Base-by-base conservation (phyloP, 2,113 vertebrate species). In the Tragelaphus strepsiceros region DNA sequence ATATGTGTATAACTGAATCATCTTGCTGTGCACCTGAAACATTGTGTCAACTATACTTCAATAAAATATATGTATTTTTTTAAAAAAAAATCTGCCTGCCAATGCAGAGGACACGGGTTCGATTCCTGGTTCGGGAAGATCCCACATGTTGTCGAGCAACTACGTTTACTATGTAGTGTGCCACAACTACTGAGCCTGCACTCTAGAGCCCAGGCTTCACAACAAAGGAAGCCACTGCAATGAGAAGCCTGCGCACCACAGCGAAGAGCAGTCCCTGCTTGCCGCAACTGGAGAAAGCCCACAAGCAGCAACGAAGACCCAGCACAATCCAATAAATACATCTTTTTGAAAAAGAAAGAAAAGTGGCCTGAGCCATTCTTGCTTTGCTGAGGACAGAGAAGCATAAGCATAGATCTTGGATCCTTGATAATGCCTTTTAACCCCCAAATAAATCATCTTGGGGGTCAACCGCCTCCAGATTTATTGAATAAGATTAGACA, bases 401-500 rank as follows among this genome's bases (percentile, higher is more conserved):
- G 49, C 35, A 84, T 54, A 77, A 91, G 93, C 77, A 91, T 19
- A 78, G 64, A 85, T 32, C 30, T n/a, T 54, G 64, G 43, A 85
- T 89, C 14, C 12, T 77, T 85, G 46, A 85, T 56, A 49, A 81
- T 56, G 30, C 17, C 30, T 49, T 86, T 89, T 92, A 90, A 49
- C 7, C 8, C 12, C 21, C 74, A 82, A 78, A 64, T 51, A 87
- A 92, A 71, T 49, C 22, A 59, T 49, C 89, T 2, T 74, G 80
- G 78, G 78, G 32, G 22, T 85, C 53, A 89, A 49, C 11, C 5
- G 62, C 35, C 32, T 77, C 35, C 15, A 74, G 24, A 82, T 74
- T 91, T 86, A 21, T 62, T 92, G 32, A 85, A 92, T 51, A 35
- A 94, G 46, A 77, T 49, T 81, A 85, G 9, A 67, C n/a, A 71